A percentile compares a stretch with the other conserved stretches of the same genome.
Conservation (phyloP, 2,797 vertebrate genomes). For the Neomorphus geoffroyi region DNA sequence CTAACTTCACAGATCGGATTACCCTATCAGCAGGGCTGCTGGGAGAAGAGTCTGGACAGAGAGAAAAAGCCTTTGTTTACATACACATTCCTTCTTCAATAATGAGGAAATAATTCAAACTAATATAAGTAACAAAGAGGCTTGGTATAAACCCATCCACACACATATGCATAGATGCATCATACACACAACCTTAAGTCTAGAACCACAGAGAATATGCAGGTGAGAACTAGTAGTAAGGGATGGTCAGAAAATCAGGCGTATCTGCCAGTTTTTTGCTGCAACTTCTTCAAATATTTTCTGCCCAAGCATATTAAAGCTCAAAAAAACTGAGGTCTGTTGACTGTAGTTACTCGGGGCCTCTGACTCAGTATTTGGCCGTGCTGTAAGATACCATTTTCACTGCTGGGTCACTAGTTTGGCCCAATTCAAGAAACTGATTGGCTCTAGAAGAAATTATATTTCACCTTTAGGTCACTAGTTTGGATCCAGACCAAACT, state of each 20-base stretch:
- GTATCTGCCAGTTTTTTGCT: not conserved
- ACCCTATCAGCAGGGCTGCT: not conserved
- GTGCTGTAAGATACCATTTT: not conserved
- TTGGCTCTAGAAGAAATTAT: not conserved
- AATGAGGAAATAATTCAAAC: not conserved
- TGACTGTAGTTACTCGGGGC: not conserved
- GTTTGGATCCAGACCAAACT: not conserved
- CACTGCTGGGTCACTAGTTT: not conserved
- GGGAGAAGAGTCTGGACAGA: not conserved
- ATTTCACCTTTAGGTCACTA: not conserved
- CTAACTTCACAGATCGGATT: not conserved
- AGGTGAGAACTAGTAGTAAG: not conserved
- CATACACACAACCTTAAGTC: not conserved
- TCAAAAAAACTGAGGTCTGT: not conserved
- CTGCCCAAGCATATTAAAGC: not conserved
- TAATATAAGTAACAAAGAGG: not conserved
- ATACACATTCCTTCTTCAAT: not conserved
- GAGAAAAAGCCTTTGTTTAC: not conserved
- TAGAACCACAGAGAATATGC: not conserved
- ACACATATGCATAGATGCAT: rapidly evolving
- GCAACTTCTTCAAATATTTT: not conserved
- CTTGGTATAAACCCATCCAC: not conserved
- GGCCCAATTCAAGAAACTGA: not conserved
- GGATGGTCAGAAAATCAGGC: not conserved
- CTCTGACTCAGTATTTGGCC: not conserved